Evolutionary conservation across 2,797 vertebrate species (phyloP), one percentile per base, ranked within the genome.

Genomic region (Dipus sagitta): DNA sequence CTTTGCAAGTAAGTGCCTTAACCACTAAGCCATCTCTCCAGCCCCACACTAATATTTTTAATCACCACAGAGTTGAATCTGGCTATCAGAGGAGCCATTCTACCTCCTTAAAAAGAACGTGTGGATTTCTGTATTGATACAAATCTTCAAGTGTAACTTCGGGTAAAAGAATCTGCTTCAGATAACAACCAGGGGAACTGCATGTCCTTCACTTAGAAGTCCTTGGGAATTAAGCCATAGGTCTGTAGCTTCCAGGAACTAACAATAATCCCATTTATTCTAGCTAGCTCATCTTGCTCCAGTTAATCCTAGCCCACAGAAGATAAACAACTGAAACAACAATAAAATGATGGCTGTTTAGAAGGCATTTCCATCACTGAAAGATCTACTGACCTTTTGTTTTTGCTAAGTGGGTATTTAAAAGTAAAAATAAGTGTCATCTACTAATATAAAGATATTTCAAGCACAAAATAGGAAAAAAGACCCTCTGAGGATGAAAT

Each of bases 361-460:
- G 70, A 90, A 26, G 32, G 2, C 77, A 88, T 68, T 65, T 65
- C 15, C 82, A 70, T 81, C 62, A 76, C 1, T 60, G 54, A 24
- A 72, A 72, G 92, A 82, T 47, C 30, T 28, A 38, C 6, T 65
- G 64, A 84, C 20, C 38, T 3, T 42, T 4, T 75, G 80, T 32
- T 76, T 88, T 88, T 90, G n/a, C 90, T 70, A 92, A 78, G 2
- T 60, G 87, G 9, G 20, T 18, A 82, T 81, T 87, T 90, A 26
- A 88, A 89, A 80, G 15, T 78, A 92, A 81, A 75, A 58, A 72
- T 38, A 62, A 47, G 32, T 75, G 23, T 21, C 32, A 62, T 58
- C 67, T 85, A 80, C 6, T 81, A 64, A 71, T 26, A 58, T n/a
- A 65, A 88, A 54, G 11, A 80, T 34, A 89, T 20, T 30, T 87